Base-by-base conservation (phyloP, 2,888 invertebrate genomes). In the Drosophila nigricruria region DNA sequence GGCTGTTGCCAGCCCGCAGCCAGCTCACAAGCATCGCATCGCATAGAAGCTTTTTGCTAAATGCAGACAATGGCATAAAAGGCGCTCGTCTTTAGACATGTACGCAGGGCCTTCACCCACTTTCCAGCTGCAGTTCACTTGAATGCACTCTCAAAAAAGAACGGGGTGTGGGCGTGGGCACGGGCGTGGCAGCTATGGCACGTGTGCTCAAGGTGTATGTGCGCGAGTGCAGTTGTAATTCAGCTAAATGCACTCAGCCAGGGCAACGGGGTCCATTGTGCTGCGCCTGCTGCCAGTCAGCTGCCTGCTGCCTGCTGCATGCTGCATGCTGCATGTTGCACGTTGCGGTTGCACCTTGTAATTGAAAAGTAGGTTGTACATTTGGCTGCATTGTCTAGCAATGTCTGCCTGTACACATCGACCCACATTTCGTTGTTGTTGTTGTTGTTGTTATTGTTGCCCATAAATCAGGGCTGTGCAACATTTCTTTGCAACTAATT, bases 191-290 rank as follows among this genome's bases (percentile, higher is more conserved):
- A 42, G 20, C 36, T 56, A 10, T 56, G 40, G 56, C 20, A 66
- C 62, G 67, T 78, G 78, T 64, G 61, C 50, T 42, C 42, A 20
- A 42, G 56, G 56, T 54, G 42, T 14, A 42, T 32, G 63, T 52
- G 64, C 58, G 56, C 43, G 45, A 38, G 54, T 42, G 68, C 64
- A 72, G 80, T 76, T 62, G 76, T 86, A 86, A 78, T 82, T 88
- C 83, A 90, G 86, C 87, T 82, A 90, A 90, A 87, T 90, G 90
- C 90, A 87, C 88, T 87, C 86, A 79, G 77, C 77, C 84, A 73
- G 75, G 66, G 66, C 64, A 57, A 50, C 50, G 54, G 54, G 61
- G 58, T 68, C 59, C 67, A 75, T 78, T 72, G 77, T 79, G 45
- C 68, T 49, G 58, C 40, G 50, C 32, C 23, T 14, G 49, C 38